phyloP scores from a whole-genome alignment of 2,797 vertebrate species.

The Sebastes dallii region DNA sequence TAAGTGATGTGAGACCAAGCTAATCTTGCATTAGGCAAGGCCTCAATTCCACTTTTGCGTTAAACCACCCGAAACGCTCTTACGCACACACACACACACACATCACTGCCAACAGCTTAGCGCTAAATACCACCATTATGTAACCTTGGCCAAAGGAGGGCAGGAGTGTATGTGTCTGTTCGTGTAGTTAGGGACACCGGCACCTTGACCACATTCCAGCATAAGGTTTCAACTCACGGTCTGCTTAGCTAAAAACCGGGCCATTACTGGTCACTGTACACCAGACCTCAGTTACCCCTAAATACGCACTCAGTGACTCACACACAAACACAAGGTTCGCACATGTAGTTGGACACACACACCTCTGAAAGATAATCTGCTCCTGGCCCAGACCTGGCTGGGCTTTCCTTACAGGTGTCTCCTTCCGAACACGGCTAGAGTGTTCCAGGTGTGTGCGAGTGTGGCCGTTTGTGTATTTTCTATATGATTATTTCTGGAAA shows the following conservation, averaged over 20 bases:
- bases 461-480: constrained; percentile 1
- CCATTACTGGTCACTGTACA: constrained; percentile 75
- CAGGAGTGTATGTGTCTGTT: background rate
- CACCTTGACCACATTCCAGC: constrained; percentile 67
- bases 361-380: constrained; percentile 76
- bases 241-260: constrained; percentile 67
- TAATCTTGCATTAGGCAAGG: constrained; percentile 43
- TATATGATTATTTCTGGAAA: background rate
- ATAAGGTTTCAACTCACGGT: constrained; percentile 71
- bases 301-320: constrained; percentile 48
- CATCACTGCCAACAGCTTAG: constrained; percentile 65
- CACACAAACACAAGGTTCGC: constrained; percentile 26
- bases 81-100: background rate
- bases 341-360: constrained; percentile 23
- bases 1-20: constrained; percentile 47
- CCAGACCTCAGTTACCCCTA: constrained; percentile 63
- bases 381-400: constrained; percentile 71
- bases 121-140: constrained; percentile 66
- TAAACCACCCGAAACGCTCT: constrained; percentile 50
- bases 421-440: constrained; percentile 69
- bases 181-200: constrained; percentile 27
- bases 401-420: constrained; percentile 85
- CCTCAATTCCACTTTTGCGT: constrained; percentile 43
- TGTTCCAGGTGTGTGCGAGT: constrained; percentile 59
- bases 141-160: constrained; percentile 28